Evolutionary conservation across 2,888 invertebrate genomes (phyloP).

Genomic region (Lasius fuliginosus): DNA sequence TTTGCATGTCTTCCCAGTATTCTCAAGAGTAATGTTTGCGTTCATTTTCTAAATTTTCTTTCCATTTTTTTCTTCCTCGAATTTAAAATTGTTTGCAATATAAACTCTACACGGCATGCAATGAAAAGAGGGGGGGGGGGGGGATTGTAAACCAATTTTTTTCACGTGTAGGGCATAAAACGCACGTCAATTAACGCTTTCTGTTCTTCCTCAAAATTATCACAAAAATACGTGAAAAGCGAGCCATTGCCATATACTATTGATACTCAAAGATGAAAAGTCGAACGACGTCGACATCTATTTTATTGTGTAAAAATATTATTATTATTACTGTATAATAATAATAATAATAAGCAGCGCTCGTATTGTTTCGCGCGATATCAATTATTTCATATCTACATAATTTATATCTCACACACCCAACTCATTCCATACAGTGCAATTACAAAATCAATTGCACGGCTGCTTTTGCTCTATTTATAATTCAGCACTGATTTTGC

Average conservation of each 20-base stretch:
- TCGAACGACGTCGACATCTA: not conserved
- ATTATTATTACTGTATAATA: constrained; percentile 37
- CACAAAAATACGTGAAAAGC: constrained; percentile 51
- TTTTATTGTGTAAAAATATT: constrained; percentile 50
- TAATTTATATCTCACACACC: constrained; percentile 51
- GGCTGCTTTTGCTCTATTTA: constrained; percentile 35
- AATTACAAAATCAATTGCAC: constrained; percentile 52
- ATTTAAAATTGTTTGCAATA: constrained; percentile 29
- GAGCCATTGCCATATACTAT: constrained; percentile 15
- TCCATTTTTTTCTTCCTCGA: constrained; percentile 4
- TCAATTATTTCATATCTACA: constrained; percentile 31
- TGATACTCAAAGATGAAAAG: constrained; percentile 24
- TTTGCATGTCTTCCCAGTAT: constrained; percentile 16
- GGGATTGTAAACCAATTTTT: constrained; percentile 60
- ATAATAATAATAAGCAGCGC: constrained; percentile 31
- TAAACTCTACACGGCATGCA: constrained; percentile 23
- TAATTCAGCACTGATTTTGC: constrained; percentile 54
- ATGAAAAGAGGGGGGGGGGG: constrained; percentile 38
- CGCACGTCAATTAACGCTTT: constrained; percentile 45
- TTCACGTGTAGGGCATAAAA: constrained; percentile 55
- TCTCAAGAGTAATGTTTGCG: constrained; percentile 30
- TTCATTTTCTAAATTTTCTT: constrained; percentile 31
- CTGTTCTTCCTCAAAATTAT: constrained; percentile 51
- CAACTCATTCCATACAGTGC: constrained; percentile 51
- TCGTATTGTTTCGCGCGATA: constrained; percentile 16